These are phyloP conservation scores for Lasiurus borealis DNA, from an alignment of 2,113 vertebrate species.

Conservation along the genomic window DNA sequence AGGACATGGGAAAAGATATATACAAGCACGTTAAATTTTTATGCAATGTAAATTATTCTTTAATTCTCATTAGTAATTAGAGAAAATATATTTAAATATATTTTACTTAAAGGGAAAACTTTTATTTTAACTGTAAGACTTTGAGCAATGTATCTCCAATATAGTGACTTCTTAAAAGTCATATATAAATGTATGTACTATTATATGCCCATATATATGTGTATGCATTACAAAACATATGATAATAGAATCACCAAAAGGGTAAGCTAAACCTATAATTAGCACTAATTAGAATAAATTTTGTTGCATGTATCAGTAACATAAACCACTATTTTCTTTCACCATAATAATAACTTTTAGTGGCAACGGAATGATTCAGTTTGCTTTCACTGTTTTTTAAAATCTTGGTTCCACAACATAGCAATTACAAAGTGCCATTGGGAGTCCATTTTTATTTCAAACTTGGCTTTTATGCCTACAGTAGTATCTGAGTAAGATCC, in stretches of 20 bases:
- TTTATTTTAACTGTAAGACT: constrained; percentile 30
- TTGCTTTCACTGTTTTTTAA: not conserved
- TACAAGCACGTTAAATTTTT: not conserved
- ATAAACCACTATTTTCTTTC: not conserved
- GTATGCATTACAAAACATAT: not conserved
- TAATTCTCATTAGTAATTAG: constrained; percentile 3
- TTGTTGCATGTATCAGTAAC: not conserved
- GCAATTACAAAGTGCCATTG: not conserved
- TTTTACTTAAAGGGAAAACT: not conserved
- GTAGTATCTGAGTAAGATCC: not conserved
- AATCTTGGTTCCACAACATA: not conserved
- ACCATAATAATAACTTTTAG: not conserved
- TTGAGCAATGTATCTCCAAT: not conserved
- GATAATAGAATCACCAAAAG: not conserved
- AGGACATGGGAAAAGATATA: not conserved
- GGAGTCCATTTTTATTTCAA: constrained; percentile 25
- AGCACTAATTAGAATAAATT: constrained; percentile 1
- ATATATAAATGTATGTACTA: not conserved
- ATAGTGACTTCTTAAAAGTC: not conserved
- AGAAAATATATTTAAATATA: constrained; percentile 19
- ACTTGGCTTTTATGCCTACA: not conserved
- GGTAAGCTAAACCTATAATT: not conserved
- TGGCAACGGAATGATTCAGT: not conserved
- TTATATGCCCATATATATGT: not conserved
- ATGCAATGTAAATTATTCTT: not conserved